Conservation (phyloP, 2,888 invertebrate genomes). For the Apantesis nais region DNA sequence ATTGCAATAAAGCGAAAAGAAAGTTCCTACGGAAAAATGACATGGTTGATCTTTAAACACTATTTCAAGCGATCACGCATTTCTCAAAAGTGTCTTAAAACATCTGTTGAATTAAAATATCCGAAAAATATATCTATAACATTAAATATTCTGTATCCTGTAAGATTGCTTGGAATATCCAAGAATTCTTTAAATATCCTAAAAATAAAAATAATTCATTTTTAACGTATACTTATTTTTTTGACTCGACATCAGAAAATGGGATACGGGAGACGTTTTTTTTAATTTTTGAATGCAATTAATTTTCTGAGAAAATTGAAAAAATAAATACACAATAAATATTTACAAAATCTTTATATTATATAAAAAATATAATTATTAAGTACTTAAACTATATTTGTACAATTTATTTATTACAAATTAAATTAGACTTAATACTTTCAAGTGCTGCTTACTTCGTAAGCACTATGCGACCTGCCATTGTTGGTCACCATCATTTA, state of each 20-base stretch:
- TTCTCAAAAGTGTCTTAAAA: too few relatives aligned
- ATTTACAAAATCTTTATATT: slow-evolving; percentile 76
- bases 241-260: not conserved
- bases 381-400: slow-evolving; percentile 74
- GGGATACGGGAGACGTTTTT: not conserved
- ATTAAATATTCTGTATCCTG: too few relatives aligned
- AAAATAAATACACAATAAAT: slow-evolving; percentile 37
- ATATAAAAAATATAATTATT: slow-evolving; percentile 58
- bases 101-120: too few relatives aligned
- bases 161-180: too few relatives aligned
- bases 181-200: too few relatives aligned
- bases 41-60: too few relatives aligned
- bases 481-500: slow-evolving; percentile 11
- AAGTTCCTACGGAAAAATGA: too few relatives aligned
- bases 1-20: too few relatives aligned
- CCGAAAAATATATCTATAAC: too few relatives aligned
- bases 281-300: not conserved
- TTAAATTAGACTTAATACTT: slow-evolving; percentile 67
- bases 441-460: slow-evolving; percentile 46
- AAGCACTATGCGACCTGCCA: slow-evolving; percentile 30
- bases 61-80: too few relatives aligned
- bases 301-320: not conserved
- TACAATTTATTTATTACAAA: slow-evolving; percentile 70
- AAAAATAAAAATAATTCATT: too few relatives aligned
- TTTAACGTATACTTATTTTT: too few relatives aligned